Evolutionary conservation across 2,797 vertebrate species (phyloP), one percentile per base, ranked within the genome.

Genomic region (Xiphophorus birchmanni): DNA sequence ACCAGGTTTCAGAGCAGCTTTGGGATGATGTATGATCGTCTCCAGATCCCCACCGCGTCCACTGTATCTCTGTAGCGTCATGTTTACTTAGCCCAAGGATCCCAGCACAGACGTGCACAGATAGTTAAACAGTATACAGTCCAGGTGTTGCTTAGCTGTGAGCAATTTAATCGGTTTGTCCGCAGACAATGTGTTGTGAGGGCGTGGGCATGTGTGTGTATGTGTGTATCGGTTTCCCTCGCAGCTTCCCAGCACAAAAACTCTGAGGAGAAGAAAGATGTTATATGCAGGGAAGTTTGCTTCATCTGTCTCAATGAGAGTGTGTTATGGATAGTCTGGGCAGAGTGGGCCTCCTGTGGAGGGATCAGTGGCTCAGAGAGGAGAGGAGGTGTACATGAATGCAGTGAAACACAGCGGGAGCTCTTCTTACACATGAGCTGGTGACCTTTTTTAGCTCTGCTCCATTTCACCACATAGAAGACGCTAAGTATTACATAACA

Each of bases 351-450:
- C 86, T 82, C 84, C 80, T 35, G 21, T 85, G 72, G 72, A 63
- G 82, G 88, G 86, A 91, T 91, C 87, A 85, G 80, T 85, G 78
- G 78, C 52, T 74, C 73, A 84, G 87, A 74, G 80, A 71, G 81
- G 87, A 84, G 86, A 81, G 5, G 75, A 85, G 75, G 77, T 86
- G 84, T 87, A 77, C 63, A 48, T 79, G 80, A 84, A 82, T 84
- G 80, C 83, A 86, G 86, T 85, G 80, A 85, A 80, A 86, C 78
- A 69, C 80, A 84, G 80, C 82, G 45, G 32, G 77, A 85, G 69
- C 0, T 0, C 65, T 77, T 88, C 80, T 82, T 47, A 83, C 6
- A 26, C 83, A 69, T 81, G 86, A 88, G 75, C 63, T 80, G 74
- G 71, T 88, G 86, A 90, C 74, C 87, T 87, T 88, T 79, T 74